Conservation (phyloP, 2,113 vertebrate species). For the human (Homo sapiens) region DNA sequence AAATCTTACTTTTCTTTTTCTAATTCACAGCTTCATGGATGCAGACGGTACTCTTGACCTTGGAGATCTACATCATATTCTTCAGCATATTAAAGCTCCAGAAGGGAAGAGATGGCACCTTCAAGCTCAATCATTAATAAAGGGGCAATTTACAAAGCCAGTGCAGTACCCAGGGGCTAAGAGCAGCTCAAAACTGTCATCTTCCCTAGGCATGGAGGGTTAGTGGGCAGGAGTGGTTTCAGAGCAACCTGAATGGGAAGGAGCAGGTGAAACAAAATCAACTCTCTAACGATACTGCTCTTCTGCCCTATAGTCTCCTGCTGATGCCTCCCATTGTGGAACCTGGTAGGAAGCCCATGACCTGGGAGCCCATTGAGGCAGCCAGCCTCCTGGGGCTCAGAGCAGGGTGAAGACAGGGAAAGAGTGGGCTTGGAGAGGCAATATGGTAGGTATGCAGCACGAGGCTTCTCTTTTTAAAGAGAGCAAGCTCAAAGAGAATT, state of each 20-base stretch:
- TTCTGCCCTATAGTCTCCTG: not conserved
- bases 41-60: not conserved
- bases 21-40: not conserved
- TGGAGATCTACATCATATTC: not conserved
- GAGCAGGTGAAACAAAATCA: not conserved
- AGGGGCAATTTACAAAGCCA: not conserved
- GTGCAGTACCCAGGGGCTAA: not conserved
- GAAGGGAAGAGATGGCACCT: not conserved
- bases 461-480: not conserved
- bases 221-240: too few relatives aligned
- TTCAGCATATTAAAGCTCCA: not conserved
- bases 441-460: fast-evolving
- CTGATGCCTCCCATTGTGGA: not conserved
- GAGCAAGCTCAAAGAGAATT: not conserved
- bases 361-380: fast-evolving
- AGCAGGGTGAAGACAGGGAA: not conserved
- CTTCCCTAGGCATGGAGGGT: not conserved
- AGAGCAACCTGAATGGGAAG: not conserved
- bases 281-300: fast-evolving
- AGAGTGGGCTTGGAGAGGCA: too few relatives aligned
- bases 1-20: not conserved
- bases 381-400: not conserved
- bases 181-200: not conserved
- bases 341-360: not conserved
- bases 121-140: not conserved